These are phyloP conservation scores for Sylvia borin DNA, from an alignment of 2,797 vertebrate species.

Conservation along the genomic window DNA sequence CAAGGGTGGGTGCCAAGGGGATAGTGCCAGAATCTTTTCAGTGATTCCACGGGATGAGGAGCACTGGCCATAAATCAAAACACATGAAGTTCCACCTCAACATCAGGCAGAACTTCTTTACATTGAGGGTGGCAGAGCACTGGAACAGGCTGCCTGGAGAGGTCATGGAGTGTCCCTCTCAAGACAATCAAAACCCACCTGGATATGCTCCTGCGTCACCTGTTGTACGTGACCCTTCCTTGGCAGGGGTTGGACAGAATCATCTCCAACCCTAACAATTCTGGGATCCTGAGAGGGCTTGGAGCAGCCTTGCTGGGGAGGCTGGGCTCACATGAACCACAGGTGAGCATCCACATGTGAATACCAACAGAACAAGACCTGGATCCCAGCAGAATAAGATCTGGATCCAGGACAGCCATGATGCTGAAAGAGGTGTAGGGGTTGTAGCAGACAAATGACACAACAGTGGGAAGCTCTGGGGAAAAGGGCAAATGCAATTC, in stretches of 20 bases:
- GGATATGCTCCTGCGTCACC: not conserved
- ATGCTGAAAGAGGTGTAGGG: not conserved
- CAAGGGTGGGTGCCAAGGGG: not conserved
- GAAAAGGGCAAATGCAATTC: not conserved
- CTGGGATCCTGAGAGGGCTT: not conserved
- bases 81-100: not conserved
- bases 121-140: not conserved
- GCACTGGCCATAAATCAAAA: not conserved
- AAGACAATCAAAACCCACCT: not conserved
- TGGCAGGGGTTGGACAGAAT: not conserved
- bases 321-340: not conserved
- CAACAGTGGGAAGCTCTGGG: not conserved
- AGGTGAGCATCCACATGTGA: accelerated
- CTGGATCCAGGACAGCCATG: accelerated
- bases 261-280: not conserved
- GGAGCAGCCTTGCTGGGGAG: not conserved
- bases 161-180: not conserved
- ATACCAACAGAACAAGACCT: not conserved
- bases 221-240: not conserved
- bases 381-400: not conserved
- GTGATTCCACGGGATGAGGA: not conserved
- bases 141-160: not conserved
- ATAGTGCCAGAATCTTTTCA: not conserved
- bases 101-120: not conserved
- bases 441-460: not conserved